Evolutionary conservation across 2,113 vertebrate species (phyloP).

Genomic region (Brachirus orientalis): DNA sequence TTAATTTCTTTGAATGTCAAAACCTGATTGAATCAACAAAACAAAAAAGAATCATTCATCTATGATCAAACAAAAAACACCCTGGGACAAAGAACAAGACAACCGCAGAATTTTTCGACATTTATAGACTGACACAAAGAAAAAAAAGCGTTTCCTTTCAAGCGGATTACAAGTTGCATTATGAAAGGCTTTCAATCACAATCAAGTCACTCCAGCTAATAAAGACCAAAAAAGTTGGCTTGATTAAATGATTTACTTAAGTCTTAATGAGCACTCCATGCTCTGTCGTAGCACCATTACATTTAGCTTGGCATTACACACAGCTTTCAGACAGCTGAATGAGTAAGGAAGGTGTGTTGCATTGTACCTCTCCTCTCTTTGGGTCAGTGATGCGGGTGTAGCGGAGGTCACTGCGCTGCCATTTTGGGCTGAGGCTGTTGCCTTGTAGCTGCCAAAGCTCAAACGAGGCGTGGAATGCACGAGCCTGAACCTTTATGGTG

Average conservation of each 20-base stretch:
- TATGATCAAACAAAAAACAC: neutral
- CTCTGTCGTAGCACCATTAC: neutral
- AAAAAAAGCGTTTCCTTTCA: neutral
- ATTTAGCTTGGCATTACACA: too few relatives aligned
- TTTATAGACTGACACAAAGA: neutral
- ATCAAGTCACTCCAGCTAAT: constrained; percentile 13
- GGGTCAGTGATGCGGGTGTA: constrained; percentile 94
- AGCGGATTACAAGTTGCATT: constrained; percentile 22
- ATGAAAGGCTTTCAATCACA: constrained; percentile 19
- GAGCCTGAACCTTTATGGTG: constrained; percentile 95
- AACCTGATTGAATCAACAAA: constrained; percentile 84
- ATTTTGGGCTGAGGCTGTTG: constrained; percentile 95
- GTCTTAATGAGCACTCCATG: too few relatives aligned
- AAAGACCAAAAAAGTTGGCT: constrained; percentile 14
- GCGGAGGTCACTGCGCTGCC: constrained; percentile 94
- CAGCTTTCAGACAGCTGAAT: too few relatives aligned
- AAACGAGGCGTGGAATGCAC: constrained; percentile 95
- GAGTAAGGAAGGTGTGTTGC: neutral
- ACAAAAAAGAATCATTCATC: neutral
- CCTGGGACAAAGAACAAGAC: neutral
- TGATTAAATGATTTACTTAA: too few relatives aligned
- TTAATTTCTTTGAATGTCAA: constrained; percentile 98
- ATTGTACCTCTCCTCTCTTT: constrained; percentile 91
- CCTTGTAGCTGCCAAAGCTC: constrained; percentile 98
- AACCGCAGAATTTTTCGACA: too few relatives aligned